These are phyloP conservation scores for Hydriomena furcata DNA, from an alignment of 2,888 invertebrate species.

Conservation along the genomic window DNA sequence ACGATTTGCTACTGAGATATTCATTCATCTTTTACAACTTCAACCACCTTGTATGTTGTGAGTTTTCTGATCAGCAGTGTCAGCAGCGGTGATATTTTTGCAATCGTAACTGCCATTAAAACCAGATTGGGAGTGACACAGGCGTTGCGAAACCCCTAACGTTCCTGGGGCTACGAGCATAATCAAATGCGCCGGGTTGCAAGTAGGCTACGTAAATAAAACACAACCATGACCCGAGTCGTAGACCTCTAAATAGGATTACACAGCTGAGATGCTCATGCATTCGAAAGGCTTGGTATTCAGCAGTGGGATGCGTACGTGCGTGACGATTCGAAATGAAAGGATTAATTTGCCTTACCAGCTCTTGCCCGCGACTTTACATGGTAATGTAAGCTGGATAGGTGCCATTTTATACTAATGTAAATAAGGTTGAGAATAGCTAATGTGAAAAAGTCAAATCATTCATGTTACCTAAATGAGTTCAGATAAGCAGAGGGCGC, in stretches of 20 bases:
- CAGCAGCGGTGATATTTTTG: too few relatives aligned
- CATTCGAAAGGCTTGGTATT: constrained; percentile 6
- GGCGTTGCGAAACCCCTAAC: neutral
- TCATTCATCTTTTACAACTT: too few relatives aligned
- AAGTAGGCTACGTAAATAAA: constrained; percentile 25
- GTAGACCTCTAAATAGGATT: constrained; percentile 22
- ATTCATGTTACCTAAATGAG: too few relatives aligned
- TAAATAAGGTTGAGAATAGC: too few relatives aligned
- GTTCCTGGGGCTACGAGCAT: constrained; percentile 15
- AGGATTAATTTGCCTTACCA: neutral
- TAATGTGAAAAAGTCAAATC: too few relatives aligned
- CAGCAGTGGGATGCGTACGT: constrained; percentile 3
- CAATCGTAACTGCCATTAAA: neutral
- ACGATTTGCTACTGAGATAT: too few relatives aligned
- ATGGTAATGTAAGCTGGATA: too few relatives aligned
- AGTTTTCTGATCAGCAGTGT: too few relatives aligned
- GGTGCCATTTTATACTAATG: too few relatives aligned
- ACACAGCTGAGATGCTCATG: constrained; percentile 18
- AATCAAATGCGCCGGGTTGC: constrained; percentile 22
- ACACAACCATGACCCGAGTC: constrained; percentile 20
- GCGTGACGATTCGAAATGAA: constrained; percentile 18
- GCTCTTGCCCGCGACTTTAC: too few relatives aligned
- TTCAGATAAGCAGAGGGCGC: too few relatives aligned
- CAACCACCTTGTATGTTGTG: too few relatives aligned
- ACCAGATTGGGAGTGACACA: constrained; percentile 4